Base-by-base conservation (phyloP, 2,113 vertebrate species). In the Gracilinanus agilis region DNA sequence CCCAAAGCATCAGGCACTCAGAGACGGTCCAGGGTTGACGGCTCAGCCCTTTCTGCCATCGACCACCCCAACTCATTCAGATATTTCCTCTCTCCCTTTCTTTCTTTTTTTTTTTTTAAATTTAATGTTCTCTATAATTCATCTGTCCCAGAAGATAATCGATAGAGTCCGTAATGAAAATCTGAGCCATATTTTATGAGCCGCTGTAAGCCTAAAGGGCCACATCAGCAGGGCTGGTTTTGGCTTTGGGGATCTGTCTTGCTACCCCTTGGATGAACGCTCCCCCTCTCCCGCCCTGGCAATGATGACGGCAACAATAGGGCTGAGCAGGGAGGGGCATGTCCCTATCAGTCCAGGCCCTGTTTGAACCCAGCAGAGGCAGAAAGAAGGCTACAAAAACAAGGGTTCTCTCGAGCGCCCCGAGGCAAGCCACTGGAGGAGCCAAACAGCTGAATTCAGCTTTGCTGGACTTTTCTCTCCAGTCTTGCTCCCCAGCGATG, bases 131-230 rank as follows among this genome's bases (percentile, higher is more conserved):
- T 98, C 99, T 99, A 99, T 99, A 99, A 99, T 99, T 99, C 99
- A 99, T 99, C 99, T 98, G 98, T 99, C 99, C 99, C 99, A 99
- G 99, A 99, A 99, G 99, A 99, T 99, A 99, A 99, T 99, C 99
- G 99, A 99, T 99, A 99, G 99, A 99, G 99, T 98, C 99, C 99
- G 99, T 99, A 99, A 99, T 99, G 99, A 99, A 99, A 99, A 99
- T 99, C 99, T 99, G 99, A 99, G 99, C 99, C 99, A 99, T 99
- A 99, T 99, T 99, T 99, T 99, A 99, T 98, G 99, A 98, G 97
- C 99, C 94, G 98, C 99, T 97, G 99, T 98, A 0, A 99, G 98
- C 98, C 99, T 98, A 98, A 99, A 99, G 99, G 99, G 98, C 99
- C 98, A 98, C 99, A 99, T 99, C 99, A 99, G 99, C 99, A 99